Conservation (phyloP, 2,113 vertebrate species). For the Gavialis gangeticus region DNA sequence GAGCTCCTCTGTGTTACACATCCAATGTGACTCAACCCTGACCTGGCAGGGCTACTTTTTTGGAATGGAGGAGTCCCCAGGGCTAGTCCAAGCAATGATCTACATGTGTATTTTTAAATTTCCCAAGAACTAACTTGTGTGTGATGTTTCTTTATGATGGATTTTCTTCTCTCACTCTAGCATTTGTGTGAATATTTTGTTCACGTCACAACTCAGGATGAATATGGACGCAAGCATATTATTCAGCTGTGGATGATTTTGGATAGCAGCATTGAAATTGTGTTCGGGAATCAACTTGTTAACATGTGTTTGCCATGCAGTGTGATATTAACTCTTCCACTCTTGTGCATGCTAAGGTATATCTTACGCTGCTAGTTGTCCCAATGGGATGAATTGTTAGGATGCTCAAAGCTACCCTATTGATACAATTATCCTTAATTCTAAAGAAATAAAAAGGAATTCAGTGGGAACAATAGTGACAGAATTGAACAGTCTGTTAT, state of each 20-base stretch:
- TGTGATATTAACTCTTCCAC: background rate
- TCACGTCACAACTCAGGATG: background rate
- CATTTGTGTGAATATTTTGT: fast-evolving
- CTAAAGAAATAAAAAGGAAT: background rate
- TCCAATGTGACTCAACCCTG: background rate
- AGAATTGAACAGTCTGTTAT: background rate
- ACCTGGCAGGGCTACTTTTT: background rate
- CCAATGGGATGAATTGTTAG: conserved; percentile 4
- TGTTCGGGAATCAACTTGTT: background rate
- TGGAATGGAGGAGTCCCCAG: background rate
- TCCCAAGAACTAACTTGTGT: fast-evolving
- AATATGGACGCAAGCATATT: background rate
- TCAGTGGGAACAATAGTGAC: background rate
- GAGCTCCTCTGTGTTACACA: no score
- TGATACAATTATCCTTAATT: background rate
- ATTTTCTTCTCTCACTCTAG: background rate
- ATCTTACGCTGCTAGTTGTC: background rate
- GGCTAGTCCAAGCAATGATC: background rate
- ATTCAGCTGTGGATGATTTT: background rate
- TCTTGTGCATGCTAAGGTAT: background rate
- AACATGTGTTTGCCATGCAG: background rate
- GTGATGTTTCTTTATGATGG: fast-evolving
- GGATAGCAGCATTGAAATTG: background rate
- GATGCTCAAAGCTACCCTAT: background rate
- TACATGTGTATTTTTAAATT: fast-evolving